Percentiles rank a stretch among this genome's conserved stretches.
These are phyloP conservation scores for Tetrapedia diversipes DNA, from an alignment of 2,888 invertebrate species.

Conservation along the genomic window DNA sequence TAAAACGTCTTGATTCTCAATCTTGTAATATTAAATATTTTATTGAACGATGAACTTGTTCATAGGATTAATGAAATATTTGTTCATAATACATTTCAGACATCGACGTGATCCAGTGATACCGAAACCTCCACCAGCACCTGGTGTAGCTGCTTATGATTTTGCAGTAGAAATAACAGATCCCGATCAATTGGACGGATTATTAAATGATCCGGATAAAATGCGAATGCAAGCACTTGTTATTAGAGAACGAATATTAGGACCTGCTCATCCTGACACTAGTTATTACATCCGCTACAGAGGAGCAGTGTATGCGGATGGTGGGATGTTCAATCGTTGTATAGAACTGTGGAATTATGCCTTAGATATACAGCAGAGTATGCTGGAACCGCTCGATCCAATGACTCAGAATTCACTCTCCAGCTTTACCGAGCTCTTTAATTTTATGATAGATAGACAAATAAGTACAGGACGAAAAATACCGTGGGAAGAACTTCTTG, in stretches of 20 bases:
- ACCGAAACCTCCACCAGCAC: constrained; percentile 88
- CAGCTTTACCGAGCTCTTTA: constrained; percentile 97
- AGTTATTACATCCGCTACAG: constrained; percentile 97
- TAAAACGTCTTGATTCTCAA: no score
- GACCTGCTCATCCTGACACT: constrained; percentile 97
- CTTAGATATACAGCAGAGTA: constrained; percentile 96
- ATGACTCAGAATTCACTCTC: constrained; percentile 97
- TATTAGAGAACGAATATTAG: constrained; percentile 94
- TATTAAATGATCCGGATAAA: constrained; percentile 96
- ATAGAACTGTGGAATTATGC: constrained; percentile 98
- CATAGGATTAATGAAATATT: not conserved
- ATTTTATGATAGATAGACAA: constrained; percentile 94
- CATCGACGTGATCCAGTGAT: constrained; percentile 87
- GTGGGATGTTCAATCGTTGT: constrained; percentile 95
- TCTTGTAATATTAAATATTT: no score
- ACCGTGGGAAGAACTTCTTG: constrained; percentile 91
- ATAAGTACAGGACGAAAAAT: constrained; percentile 88
- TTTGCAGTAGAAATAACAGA: constrained; percentile 92
- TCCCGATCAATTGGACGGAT: constrained; percentile 90
- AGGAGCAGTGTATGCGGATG: constrained; percentile 97
- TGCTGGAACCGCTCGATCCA: constrained; percentile 95
- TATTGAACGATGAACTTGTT: no score
- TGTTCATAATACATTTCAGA: constrained; percentile 77
- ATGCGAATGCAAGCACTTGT: constrained; percentile 98
- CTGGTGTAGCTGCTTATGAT: constrained; percentile 94